phyloP scores from a whole-genome alignment of 1,140 invertebrate genomes.

The Drosophila ironensis region DNA sequence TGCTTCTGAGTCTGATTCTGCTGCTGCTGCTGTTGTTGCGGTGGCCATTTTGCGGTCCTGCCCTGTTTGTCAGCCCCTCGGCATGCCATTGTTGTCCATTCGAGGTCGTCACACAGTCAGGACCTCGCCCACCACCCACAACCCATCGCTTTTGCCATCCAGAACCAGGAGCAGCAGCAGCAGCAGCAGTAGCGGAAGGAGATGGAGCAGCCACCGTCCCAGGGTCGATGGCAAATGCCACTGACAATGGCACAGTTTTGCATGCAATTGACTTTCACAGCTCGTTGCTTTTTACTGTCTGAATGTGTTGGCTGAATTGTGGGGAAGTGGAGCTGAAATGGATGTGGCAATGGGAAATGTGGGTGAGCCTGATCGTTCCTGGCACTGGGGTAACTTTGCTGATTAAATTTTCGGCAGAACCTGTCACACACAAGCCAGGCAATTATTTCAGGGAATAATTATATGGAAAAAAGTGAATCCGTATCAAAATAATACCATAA shows the following conservation, averaged over 20 bases:
- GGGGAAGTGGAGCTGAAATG: background rate
- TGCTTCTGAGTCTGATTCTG: too few species aligned
- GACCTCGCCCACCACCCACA: constrained; percentile 16
- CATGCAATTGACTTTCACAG: constrained; percentile 80
- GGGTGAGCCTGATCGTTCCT: constrained; percentile 18
- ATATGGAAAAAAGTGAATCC: too few species aligned
- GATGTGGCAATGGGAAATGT: constrained; percentile 4
- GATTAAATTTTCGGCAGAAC: background rate
- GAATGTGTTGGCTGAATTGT: constrained; percentile 39
- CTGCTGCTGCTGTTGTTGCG: constrained; percentile 58
- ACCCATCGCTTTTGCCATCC: constrained; percentile 5
- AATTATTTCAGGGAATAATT: background rate
- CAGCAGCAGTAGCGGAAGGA: too few species aligned
- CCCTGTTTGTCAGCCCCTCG: constrained; percentile 50
- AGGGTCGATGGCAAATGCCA: constrained; percentile 42
- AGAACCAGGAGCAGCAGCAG: constrained; percentile 14
- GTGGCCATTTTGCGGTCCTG: constrained; percentile 66
- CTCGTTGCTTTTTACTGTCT: constrained; percentile 76
- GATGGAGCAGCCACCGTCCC: too few species aligned
- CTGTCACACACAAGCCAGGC: background rate
- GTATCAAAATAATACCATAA: too few species aligned
- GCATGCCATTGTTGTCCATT: constrained; percentile 46
- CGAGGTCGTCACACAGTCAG: constrained; percentile 60
- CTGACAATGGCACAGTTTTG: constrained; percentile 78
- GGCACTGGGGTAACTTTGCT: background rate